These are phyloP conservation scores for Argyra leucocephala DNA, from an alignment of 2,888 invertebrate genomes.

Conservation along the genomic window DNA sequence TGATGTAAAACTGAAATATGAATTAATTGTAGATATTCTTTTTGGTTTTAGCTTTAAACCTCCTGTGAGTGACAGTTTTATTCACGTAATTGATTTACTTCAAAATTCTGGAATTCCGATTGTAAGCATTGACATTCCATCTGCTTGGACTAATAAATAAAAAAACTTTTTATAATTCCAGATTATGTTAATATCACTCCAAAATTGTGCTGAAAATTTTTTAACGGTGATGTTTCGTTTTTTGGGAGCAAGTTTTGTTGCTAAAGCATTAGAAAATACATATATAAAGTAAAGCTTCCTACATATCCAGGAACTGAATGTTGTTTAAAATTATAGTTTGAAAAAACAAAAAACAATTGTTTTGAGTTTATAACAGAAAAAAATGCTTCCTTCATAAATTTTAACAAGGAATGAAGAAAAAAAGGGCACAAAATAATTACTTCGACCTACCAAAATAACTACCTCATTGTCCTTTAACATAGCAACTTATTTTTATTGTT, in stretches of 20 bases:
- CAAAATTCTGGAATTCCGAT: conserved; percentile 56
- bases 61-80: conserved; percentile 71
- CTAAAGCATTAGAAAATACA: conserved; percentile 63
- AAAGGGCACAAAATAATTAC: too few relatives aligned
- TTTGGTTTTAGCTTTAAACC: conserved; percentile 97
- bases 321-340: conserved; percentile 34
- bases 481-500: too few relatives aligned
- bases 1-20: conserved; percentile 44
- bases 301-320: conserved; percentile 68
- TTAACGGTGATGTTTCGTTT: conserved; percentile 71
- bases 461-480: too few relatives aligned
- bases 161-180: conserved; percentile 57
- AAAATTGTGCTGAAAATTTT: conserved; percentile 75
- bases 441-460: too few relatives aligned
- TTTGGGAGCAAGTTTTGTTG: conserved; percentile 90
- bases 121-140: conserved; percentile 87
- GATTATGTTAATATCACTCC: conserved; percentile 89
- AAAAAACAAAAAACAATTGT: too few relatives aligned
- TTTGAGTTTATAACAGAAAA: too few relatives aligned
- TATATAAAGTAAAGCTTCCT: conserved; percentile 76
- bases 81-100: conserved; percentile 57
- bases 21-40: conserved; percentile 82
- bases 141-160: conserved; percentile 69
- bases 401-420: too few relatives aligned
- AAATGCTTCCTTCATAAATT: too few relatives aligned